phyloP scores from a whole-genome alignment of 2,797 vertebrate species.

The Limosa lapponica region DNA sequence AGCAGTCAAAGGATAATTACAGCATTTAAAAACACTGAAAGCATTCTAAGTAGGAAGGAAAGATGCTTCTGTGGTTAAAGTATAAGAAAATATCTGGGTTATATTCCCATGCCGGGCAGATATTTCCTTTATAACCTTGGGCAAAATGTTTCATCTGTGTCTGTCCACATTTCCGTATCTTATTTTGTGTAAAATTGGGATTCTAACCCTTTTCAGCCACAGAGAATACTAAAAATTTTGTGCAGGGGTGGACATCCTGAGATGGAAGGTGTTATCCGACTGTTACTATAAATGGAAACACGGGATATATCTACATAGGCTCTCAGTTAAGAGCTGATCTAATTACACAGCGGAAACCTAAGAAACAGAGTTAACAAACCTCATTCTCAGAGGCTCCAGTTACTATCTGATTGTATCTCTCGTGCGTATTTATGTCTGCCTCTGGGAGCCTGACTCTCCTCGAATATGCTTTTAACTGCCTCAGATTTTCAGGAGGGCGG shows the following conservation, averaged over 20 bases:
- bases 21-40: conserved; percentile 21
- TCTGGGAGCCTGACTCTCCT: not conserved
- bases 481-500: not conserved
- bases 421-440: not conserved
- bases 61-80: not conserved
- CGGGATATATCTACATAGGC: not conserved
- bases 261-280: conserved; percentile 8
- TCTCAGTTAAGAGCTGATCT: conserved; percentile 43
- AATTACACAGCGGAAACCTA: conserved; percentile 39
- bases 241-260: not conserved
- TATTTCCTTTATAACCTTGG: not conserved
- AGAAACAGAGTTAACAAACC: conserved; percentile 44
- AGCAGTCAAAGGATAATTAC: conserved; percentile 29
- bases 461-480: conserved; percentile 1
- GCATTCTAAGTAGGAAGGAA: conserved; percentile 15
- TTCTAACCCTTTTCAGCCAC: not conserved
- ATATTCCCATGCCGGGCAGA: not conserved
- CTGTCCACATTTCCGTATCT: not conserved
- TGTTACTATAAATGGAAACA: conserved; percentile 34
- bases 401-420: not conserved
- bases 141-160: not conserved
- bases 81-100: not conserved
- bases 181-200: not conserved
- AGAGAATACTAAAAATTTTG: not conserved
- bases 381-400: conserved; percentile 39